These are phyloP conservation scores for Toxotes lorentzi DNA, from an alignment of 2,797 vertebrate species.

Conservation along the genomic window DNA sequence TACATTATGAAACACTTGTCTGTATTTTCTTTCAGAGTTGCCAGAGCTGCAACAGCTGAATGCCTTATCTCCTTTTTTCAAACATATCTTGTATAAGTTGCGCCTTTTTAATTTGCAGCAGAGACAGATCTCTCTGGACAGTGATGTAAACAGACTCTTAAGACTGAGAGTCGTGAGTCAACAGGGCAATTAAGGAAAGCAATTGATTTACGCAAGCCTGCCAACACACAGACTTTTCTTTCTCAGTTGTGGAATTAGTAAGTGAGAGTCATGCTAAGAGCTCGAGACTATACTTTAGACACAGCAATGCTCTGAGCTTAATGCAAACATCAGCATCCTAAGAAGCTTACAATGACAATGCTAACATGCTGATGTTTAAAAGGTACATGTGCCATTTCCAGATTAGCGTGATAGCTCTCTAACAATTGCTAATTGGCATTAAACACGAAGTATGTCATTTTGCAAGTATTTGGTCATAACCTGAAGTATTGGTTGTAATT, in stretches of 20 bases:
- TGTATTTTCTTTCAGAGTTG: constrained; percentile 21
- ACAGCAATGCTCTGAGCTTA: neutral
- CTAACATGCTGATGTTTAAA: too few relatives aligned
- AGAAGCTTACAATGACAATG: too few relatives aligned
- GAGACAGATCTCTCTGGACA: neutral
- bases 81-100: neutral
- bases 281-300: neutral
- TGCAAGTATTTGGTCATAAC: too few relatives aligned
- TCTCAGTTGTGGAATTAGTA: neutral
- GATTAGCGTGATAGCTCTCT: too few relatives aligned
- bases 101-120: constrained; percentile 27
- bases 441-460: too few relatives aligned
- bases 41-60: neutral
- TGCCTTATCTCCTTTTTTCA: neutral
- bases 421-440: too few relatives aligned
- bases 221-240: neutral
- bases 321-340: too few relatives aligned
- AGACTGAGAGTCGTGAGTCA: neutral
- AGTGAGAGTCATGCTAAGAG: neutral
- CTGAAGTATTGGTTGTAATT: too few relatives aligned
- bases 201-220: neutral
- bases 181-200: constrained; percentile 4
- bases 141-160: constrained; percentile 4
- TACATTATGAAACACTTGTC: constrained; percentile 35
- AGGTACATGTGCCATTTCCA: too few relatives aligned